Conservation (phyloP, 2,113 vertebrate genomes). For the Psittacus erithacus region DNA sequence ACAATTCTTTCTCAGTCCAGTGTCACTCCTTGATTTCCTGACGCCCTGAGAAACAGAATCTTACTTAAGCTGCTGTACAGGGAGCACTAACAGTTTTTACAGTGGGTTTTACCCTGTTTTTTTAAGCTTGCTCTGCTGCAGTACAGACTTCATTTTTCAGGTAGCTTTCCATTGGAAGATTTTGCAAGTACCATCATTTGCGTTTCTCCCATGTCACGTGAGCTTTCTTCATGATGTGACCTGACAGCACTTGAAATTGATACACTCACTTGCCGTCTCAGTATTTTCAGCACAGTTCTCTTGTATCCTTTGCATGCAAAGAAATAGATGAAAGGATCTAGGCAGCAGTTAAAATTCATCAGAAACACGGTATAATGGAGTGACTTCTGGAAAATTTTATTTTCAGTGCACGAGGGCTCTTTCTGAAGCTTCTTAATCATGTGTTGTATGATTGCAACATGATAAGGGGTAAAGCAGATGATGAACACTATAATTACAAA, state of each 20-base stretch:
- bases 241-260: constrained; percentile 89
- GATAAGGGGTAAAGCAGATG: constrained; percentile 93
- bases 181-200: constrained; percentile 73
- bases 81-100: neutral
- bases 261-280: constrained; percentile 85
- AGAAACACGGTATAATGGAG: constrained; percentile 91
- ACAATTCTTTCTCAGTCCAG: neutral
- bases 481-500: constrained; percentile 93
- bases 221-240: constrained; percentile 87
- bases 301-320: constrained; percentile 98
- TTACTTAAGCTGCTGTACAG: neutral
- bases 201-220: constrained; percentile 74
- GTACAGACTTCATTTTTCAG: neutral
- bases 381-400: constrained; percentile 87
- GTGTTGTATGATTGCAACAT: constrained; percentile 89
- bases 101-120: neutral
- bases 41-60: neutral
- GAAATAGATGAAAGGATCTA: constrained; percentile 98
- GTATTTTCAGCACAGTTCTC: constrained; percentile 88
- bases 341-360: constrained; percentile 95
- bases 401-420: constrained; percentile 74
- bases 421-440: constrained; percentile 90
- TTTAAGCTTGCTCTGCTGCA: neutral
- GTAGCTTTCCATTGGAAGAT: constrained; percentile 69
- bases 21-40: neutral